These are phyloP conservation scores for Piliocolobus tephrosceles DNA, from an alignment of 2,113 vertebrate genomes.

Conservation along the genomic window DNA sequence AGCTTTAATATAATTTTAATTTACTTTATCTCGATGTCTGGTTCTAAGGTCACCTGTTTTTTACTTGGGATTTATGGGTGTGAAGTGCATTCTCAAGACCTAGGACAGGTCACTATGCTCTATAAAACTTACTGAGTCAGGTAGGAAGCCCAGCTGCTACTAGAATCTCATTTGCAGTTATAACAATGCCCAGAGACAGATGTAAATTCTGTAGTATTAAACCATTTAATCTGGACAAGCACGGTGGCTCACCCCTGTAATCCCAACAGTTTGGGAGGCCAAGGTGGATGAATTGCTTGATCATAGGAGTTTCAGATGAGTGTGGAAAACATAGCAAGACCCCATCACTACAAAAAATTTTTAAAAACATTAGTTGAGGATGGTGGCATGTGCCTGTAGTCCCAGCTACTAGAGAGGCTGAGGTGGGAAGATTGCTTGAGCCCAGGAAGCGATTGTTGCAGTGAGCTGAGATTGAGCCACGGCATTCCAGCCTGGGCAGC, in stretches of 20 bases:
- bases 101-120: not conserved
- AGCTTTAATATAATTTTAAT: too few species aligned
- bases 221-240: not conserved
- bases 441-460: fast-evolving
- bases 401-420: not conserved
- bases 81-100: not conserved
- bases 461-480: not conserved
- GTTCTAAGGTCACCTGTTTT: too few species aligned
- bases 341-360: not conserved
- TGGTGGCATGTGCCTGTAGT: not conserved
- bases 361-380: not conserved
- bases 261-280: not conserved
- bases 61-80: not conserved
- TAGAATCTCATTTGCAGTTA: not conserved
- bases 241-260: not conserved
- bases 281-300: not conserved
- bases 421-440: not conserved
- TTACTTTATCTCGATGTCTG: too few species aligned
- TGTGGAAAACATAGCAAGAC: not conserved
- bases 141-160: not conserved
- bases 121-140: not conserved
- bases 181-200: not conserved
- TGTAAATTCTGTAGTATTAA: not conserved
- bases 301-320: not conserved
- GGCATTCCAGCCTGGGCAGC: not conserved